Evolutionary conservation across 2,113 vertebrate species (phyloP).

Genomic region (Heteronetta atricapilla): DNA sequence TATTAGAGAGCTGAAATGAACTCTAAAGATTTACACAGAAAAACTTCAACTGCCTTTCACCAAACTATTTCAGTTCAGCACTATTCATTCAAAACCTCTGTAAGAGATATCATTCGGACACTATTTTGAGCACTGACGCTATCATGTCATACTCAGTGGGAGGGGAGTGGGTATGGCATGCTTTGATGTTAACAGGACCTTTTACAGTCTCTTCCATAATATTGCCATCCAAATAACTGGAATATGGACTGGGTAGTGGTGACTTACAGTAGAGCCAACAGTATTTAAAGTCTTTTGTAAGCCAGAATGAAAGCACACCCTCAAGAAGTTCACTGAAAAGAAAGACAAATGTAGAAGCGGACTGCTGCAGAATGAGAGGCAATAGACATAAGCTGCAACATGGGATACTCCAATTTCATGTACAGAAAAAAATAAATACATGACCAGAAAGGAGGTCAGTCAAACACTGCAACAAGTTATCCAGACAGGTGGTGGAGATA

Average conservation of each 20-base stretch:
- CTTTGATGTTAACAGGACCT: not conserved
- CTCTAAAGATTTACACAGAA: not conserved
- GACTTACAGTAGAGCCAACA: not conserved
- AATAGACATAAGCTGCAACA: not conserved
- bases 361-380: not conserved
- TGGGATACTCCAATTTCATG: not conserved
- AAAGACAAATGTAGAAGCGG: not conserved
- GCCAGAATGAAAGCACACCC: not conserved
- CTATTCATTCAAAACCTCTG: not conserved
- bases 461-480: not conserved
- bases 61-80: not conserved
- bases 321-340: not conserved
- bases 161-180: not conserved
- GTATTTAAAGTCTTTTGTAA: not conserved
- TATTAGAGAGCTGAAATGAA: not conserved
- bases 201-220: not conserved
- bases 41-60: not conserved
- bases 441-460: accelerated
- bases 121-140: not conserved
- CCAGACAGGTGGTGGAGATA: not conserved
- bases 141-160: not conserved
- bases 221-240: not conserved
- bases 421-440: not conserved
- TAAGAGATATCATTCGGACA: not conserved
- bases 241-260: not conserved